A percentile compares a stretch with the other conserved stretches of the same genome.
phyloP scores from a whole-genome alignment of 2,888 invertebrate species.

The Yponomeuta cagnagella region DNA sequence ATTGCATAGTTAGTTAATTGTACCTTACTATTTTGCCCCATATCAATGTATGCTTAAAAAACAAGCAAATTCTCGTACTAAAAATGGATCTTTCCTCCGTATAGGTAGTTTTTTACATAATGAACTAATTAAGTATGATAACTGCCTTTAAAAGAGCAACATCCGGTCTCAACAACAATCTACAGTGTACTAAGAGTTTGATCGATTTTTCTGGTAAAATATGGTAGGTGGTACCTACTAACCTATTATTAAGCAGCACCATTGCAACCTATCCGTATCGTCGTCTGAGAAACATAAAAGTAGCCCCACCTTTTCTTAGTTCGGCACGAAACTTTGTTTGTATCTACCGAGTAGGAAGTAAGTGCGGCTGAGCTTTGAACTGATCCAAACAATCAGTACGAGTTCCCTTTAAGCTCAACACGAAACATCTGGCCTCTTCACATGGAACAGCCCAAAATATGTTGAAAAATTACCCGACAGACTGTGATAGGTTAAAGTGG shows the following conservation, averaged over 20 bases:
- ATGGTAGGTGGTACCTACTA: background rate
- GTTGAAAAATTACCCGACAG: background rate
- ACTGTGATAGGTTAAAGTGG: background rate
- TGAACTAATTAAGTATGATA: too few species aligned
- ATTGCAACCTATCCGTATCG: background rate
- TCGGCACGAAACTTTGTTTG: constrained; percentile 8
- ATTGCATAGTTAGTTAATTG: too few species aligned
- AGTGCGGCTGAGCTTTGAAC: constrained; percentile 17
- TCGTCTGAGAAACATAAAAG: background rate
- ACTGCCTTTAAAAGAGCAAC: too few species aligned
- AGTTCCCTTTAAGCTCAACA: constrained; percentile 13
- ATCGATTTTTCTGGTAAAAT: too few species aligned
- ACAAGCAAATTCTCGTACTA: too few species aligned
- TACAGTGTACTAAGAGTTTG: too few species aligned
- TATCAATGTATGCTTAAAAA: too few species aligned
- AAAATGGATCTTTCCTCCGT: too few species aligned
- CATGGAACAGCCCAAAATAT: constrained; percentile 5
- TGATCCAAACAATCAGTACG: constrained; percentile 18
- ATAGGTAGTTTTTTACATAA: too few species aligned
- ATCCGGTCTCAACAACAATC: too few species aligned
- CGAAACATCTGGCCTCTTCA: constrained; percentile 18
- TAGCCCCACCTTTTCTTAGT: constrained; percentile 13
- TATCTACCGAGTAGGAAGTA: constrained; percentile 1
- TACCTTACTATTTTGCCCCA: too few species aligned
- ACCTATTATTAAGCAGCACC: background rate